These are phyloP conservation scores for Lepidochitona cinerea DNA, from an alignment of 2,888 invertebrate genomes.

Conservation along the genomic window DNA sequence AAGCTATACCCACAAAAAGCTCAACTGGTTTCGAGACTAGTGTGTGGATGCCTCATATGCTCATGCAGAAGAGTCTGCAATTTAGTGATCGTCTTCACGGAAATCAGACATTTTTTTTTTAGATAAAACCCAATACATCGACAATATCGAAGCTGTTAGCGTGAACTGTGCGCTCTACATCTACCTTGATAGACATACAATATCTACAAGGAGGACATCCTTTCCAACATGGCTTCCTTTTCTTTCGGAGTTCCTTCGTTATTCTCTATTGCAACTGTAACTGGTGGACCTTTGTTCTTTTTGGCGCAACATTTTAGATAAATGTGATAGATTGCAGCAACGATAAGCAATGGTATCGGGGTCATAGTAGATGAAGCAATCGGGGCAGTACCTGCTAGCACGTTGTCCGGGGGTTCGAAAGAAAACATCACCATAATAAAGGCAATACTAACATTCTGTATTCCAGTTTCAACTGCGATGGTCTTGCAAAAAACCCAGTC, in stretches of 20 bases:
- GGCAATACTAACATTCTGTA: slow-evolving; percentile 93
- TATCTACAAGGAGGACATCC: background rate
- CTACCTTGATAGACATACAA: too few relatives aligned
- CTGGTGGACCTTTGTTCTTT: background rate
- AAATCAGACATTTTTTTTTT: too few relatives aligned
- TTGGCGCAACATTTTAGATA: slow-evolving; percentile 38
- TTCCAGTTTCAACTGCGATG: slow-evolving; percentile 86
- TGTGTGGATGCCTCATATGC: too few relatives aligned
- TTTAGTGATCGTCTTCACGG: too few relatives aligned
- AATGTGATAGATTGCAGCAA: slow-evolving; percentile 41
- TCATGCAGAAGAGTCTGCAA: too few relatives aligned
- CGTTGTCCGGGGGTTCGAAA: slow-evolving; percentile 87
- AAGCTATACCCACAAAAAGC: too few relatives aligned
- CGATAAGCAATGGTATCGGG: slow-evolving; percentile 83
- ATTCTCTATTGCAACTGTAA: too few relatives aligned
- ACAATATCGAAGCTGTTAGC: too few relatives aligned
- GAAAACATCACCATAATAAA: slow-evolving; percentile 89
- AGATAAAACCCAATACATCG: too few relatives aligned
- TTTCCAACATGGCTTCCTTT: background rate
- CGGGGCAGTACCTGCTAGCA: slow-evolving; percentile 80
- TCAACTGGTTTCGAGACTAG: too few relatives aligned
- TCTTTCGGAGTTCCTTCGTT: background rate
- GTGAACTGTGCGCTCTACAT: too few relatives aligned
- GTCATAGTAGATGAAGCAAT: slow-evolving; percentile 87
- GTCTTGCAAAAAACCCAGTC: slow-evolving; percentile 73